These are phyloP conservation scores for Rhea pennata DNA, from an alignment of 2,113 vertebrate genomes.

Conservation along the genomic window DNA sequence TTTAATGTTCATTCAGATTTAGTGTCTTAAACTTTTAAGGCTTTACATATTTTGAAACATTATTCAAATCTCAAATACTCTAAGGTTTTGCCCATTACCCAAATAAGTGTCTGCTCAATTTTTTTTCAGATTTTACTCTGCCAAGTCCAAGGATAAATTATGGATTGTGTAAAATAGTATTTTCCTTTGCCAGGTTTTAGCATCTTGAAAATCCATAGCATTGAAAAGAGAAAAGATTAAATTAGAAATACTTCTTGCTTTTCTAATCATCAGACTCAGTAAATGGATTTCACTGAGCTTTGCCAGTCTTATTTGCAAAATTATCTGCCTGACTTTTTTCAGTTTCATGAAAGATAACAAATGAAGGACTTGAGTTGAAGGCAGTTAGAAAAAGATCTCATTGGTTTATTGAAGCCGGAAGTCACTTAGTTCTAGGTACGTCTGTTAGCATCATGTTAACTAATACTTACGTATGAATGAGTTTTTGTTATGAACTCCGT, in stretches of 20 bases:
- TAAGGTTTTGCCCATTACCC: neutral
- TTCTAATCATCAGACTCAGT: neutral
- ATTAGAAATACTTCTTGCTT: neutral
- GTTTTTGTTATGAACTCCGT: neutral
- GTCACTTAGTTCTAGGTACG: neutral
- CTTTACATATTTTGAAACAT: neutral
- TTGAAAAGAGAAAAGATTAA: neutral
- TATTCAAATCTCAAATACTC: neutral
- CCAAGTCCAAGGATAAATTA: neutral
- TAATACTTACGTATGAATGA: fast-evolving
- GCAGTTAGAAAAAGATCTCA: neutral
- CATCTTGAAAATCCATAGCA: neutral
- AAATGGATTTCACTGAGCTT: neutral
- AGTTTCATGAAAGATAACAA: neutral
- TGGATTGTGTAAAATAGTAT: neutral
- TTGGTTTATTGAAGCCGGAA: neutral
- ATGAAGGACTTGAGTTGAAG: neutral
- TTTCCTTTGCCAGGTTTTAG: neutral
- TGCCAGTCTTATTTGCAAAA: neutral
- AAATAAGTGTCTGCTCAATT: neutral
- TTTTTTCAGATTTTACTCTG: neutral
- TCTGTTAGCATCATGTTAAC: neutral
- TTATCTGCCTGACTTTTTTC: neutral
- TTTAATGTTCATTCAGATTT: neutral
- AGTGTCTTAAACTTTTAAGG: neutral